phyloP scores from a whole-genome alignment of 2,888 invertebrate genomes.

The Hyppa rectilinea region DNA sequence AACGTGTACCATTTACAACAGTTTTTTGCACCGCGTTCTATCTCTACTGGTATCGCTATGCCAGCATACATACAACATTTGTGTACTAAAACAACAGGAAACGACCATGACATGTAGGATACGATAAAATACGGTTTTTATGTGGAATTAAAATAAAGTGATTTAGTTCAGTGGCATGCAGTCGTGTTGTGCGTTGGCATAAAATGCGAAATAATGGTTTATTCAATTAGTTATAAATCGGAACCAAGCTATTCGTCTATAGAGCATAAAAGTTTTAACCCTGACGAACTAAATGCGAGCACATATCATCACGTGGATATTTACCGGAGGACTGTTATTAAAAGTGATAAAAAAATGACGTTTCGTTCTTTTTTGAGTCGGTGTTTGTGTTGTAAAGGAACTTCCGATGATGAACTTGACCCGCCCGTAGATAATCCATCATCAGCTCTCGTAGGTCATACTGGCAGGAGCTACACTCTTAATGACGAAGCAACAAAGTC shows the following conservation, averaged over 20 bases:
- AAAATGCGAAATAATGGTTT: slow-evolving; percentile 73
- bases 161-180: slow-evolving; percentile 72
- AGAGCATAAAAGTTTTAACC: slow-evolving; percentile 70
- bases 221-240: slow-evolving; percentile 70
- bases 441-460: slow-evolving; percentile 78
- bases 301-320: slow-evolving; percentile 79
- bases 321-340: slow-evolving; percentile 72
- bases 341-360: slow-evolving; percentile 68
- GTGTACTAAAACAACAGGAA: slow-evolving; percentile 81
- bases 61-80: slow-evolving; percentile 58
- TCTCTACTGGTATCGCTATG: slow-evolving; percentile 74
- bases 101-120: slow-evolving; percentile 81
- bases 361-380: slow-evolving; percentile 72
- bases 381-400: slow-evolving; percentile 77
- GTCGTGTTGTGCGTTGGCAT: slow-evolving; percentile 72
- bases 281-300: slow-evolving; percentile 67
- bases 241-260: slow-evolving; percentile 78
- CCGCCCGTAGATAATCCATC: slow-evolving; percentile 75
- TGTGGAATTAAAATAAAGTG: slow-evolving; percentile 75
- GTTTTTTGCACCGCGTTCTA: slow-evolving; percentile 68
- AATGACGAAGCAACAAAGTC: slow-evolving; percentile 66
- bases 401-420: slow-evolving; percentile 68
- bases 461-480: slow-evolving; percentile 80
- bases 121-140: slow-evolving; percentile 85
- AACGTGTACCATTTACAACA: slow-evolving; percentile 32